Base-by-base conservation (phyloP, 2,113 vertebrate species). In the Salminus brasiliensis region DNA sequence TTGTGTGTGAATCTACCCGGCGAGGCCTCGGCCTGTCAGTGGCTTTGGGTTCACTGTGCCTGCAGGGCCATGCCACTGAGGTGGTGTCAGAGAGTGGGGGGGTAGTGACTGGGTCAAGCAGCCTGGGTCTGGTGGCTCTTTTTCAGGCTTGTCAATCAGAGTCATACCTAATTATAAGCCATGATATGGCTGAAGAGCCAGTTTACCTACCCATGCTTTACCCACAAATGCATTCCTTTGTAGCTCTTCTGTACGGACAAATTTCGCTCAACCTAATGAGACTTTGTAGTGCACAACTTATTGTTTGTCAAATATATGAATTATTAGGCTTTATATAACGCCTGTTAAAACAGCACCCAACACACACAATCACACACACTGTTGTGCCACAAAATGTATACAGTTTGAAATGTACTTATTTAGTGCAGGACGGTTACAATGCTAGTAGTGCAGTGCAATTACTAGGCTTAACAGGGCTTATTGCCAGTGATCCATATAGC, bases 1-100 rank as follows among this genome's bases (percentile, higher is more conserved):
- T 90, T 91, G 87, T 89, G 88, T 89, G 88, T 87, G 89, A 90
- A 91, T 90, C 82, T 88, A 90, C 89, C 86, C 84, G 75, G 84
- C 88, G 88, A 90, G 88, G 83, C 88, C 87, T 89, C 84, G 87
- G 86, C 89, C 87, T 87, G 60, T 73, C 45, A 70, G 78, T 84
- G 85, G 86, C 81, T 83, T 83, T 83, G 88, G 85, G 84, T 69
- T 72, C 81, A 78, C 78, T 87, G 82, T 89, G 92, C 84, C 81
- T 52, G 72, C 57, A 30, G 72, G 72, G 25, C 32, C 43, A 23
- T 88, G 90, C 89, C 89, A 88, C 78, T 69, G 0, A 89, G 89
- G 89, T 2, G 23, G 30, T 34, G 13, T 36, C 47, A 16, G 29
- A 49, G 45, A 5, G n/a, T 13, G 45, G n/a, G 11, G 30, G 25